Base-by-base conservation (phyloP, 1,140 invertebrate species). In the Potamilus streckersoni region DNA sequence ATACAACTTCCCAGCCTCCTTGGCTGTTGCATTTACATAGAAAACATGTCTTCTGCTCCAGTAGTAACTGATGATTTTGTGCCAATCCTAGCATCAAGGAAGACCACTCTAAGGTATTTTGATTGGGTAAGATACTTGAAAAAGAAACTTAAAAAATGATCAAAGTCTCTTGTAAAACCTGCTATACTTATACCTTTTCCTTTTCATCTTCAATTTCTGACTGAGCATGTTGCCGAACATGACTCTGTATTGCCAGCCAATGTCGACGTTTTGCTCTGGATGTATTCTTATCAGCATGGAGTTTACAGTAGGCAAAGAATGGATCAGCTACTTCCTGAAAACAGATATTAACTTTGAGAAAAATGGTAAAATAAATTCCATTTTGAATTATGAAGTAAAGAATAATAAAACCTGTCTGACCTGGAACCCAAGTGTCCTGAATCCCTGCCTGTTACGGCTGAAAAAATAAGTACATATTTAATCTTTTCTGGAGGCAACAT, bases 291-390 rank as follows among this genome's bases (percentile, higher is more conserved):
- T 91, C 91, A 27, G 89, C 90, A 83, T 91, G 91, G 55, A 97
- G 91, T 90, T 96, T 96, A 87, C 97, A 99, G 86, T 98, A 96
- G 1, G 97, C 97, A 90, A 97, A 98, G 89, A 98, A 98, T 1
- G 97, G 97, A 92, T 99, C 97, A 1, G 97, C 96, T 83, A 97
- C 96, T 84, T 98, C 96, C 19, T 91, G 73, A 19, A 79, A 58
- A 66, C 20, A n/a, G 16, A 68, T 55, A 68, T 17, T 11, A 55
- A 23, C 38, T 16, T 55, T 16, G 12, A 68, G 20, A n/a, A n/a
- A 20, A 8, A 6, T 65, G 15, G 31, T 66, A 23, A 20, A 31
- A 16, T 23, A 17, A 27, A 31, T n/a, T 66, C 6, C 27, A 66
- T 23, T 23, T 55, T 31, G n/a, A 19, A 72, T 56, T 72, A 62